Evolutionary conservation across 2,888 invertebrate genomes (phyloP), one percentile per base, ranked within the genome.

Genomic region (Lepetodrilus schrolli): DNA sequence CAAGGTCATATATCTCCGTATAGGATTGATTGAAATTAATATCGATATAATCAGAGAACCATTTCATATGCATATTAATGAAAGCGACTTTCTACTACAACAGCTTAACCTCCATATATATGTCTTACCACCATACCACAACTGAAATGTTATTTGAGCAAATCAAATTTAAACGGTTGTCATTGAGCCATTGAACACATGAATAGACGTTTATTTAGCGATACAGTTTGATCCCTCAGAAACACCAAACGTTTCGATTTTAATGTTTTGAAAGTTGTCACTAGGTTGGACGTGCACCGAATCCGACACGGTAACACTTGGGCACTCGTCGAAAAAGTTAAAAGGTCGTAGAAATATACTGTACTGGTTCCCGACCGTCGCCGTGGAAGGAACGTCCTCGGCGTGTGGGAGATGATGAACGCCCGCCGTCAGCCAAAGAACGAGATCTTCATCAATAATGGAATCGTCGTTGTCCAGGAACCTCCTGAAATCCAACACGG

Each of bases 341-440:
- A 81, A 85, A 1, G 89, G 89, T 1, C 79, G 73, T 20, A 89
- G 74, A 47, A 78, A 77, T 73, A 89, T 77, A 37, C 77, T 77
- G 50, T 83, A 79, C 58, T 83, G 81, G 38, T 81, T 82, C 13
- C 77, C 81, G 3, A 83, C 74, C 2, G 87, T 88, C 36, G 86
- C 77, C 4, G 80, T 84, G 26, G 85, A 79, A 0, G 89, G 89
- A 5, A 86, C 83, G 76, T 89, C 88, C 71, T 88, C 88, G 2
- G 86, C 83, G 47, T 82, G 83, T 2, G 89, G 89, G 30, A 89
- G 83, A 72, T 87, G 86, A 66, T 82, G 79, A 10, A 78, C 72
- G 1, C 87, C 88, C 48, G 86, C 73, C 1, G 88, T 86, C 23
- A 87, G 79, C 89, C 89, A 89, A 43, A 82, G 82, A n/a, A 88